These are phyloP conservation scores for Resseliella maxima DNA, from an alignment of 2,888 invertebrate species.

Conservation along the genomic window DNA sequence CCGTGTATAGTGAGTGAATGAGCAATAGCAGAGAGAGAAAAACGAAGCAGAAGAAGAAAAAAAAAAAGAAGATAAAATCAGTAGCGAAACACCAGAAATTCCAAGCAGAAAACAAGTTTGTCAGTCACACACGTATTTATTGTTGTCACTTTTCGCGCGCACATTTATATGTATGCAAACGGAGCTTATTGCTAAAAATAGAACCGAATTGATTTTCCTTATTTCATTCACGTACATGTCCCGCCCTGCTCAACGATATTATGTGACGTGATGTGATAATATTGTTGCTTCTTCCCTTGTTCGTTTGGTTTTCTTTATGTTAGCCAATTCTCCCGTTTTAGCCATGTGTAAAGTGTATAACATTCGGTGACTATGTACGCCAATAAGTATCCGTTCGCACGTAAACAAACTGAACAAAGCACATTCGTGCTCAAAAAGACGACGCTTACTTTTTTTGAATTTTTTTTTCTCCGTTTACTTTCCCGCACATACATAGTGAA, in stretches of 20 bases:
- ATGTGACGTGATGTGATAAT: conserved; percentile 41
- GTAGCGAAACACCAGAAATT: neutral
- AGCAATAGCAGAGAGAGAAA: neutral
- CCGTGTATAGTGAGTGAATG: neutral
- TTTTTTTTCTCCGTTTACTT: neutral
- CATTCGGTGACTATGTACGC: conserved; percentile 26
- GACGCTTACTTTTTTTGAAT: neutral
- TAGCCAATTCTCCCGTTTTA: conserved; percentile 10
- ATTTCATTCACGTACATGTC: conserved; percentile 56
- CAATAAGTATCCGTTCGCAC: conserved; percentile 37
- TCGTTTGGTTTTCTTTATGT: neutral
- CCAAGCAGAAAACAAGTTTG: neutral
- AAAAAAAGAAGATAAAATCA: neutral
- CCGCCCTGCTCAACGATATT: conserved; percentile 2
- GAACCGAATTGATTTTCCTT: conserved; percentile 57
- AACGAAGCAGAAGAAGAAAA: too few relatives aligned
- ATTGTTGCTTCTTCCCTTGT: conserved; percentile 51
- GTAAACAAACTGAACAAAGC: conserved; percentile 1
- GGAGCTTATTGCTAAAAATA: conserved; percentile 56
- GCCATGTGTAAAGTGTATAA: conserved; percentile 36
- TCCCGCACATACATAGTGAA: neutral
- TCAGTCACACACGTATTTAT: neutral
- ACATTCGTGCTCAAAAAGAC: neutral
- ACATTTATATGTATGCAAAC: conserved; percentile 22
- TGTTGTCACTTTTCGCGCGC: conserved; percentile 24